Evolutionary conservation across 2,888 invertebrate species (phyloP).

Genomic region (Brenthis hecate): DNA sequence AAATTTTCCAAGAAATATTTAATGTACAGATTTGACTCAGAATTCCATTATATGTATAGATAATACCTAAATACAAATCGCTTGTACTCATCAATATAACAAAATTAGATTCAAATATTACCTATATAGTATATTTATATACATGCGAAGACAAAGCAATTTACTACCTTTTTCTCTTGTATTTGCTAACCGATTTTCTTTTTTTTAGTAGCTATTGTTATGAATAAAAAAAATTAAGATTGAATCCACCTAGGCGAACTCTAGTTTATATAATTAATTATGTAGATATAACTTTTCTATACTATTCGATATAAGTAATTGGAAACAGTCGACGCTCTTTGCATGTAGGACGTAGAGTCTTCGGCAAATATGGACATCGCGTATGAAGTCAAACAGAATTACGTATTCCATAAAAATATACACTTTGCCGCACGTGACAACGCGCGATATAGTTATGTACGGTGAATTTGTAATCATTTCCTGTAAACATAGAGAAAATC

Average conservation of each 20-base stretch:
- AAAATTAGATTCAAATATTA: too few relatives aligned
- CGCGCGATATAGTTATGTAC: conserved; percentile 47
- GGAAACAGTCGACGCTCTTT: conserved; percentile 53
- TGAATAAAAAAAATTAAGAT: too few relatives aligned
- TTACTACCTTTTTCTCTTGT: too few relatives aligned
- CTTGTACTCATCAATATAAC: too few relatives aligned
- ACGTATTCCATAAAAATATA: conserved; percentile 82
- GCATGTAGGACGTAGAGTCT: conserved; percentile 66
- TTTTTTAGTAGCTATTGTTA: not conserved
- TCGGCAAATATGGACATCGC: conserved; percentile 78
- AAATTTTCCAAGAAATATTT: too few relatives aligned
- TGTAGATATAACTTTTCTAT: not conserved
- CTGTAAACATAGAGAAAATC: conserved; percentile 26
- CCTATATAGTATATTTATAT: too few relatives aligned
- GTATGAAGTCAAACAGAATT: conserved; percentile 82
- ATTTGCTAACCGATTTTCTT: too few relatives aligned
- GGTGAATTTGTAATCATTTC: conserved; percentile 41
- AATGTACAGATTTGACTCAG: too few relatives aligned
- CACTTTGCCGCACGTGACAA: conserved; percentile 76
- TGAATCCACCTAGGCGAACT: too few relatives aligned
- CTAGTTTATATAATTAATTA: not conserved
- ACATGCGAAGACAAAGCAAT: too few relatives aligned
- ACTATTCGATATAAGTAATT: conserved; percentile 28
- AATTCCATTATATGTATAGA: too few relatives aligned
- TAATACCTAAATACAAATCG: too few relatives aligned